Evolutionary conservation across 1,140 invertebrate genomes (phyloP).

Genomic region (Aricia agestis): DNA sequence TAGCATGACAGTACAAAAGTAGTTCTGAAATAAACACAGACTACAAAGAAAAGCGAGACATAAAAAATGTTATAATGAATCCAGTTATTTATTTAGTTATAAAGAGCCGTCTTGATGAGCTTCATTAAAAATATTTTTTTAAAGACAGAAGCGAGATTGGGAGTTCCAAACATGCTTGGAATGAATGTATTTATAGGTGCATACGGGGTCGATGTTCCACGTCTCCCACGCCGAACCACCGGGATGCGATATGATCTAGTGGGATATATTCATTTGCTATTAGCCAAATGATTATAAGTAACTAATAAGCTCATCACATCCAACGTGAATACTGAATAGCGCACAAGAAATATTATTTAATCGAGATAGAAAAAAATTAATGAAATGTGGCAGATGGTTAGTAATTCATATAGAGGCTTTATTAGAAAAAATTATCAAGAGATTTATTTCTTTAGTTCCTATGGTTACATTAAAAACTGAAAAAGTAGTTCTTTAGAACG

Average conservation of each 20-base stretch:
- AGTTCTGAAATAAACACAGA: neutral
- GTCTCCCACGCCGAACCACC: conserved; percentile 58
- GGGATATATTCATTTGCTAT: conserved; percentile 24
- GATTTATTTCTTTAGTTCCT: no score
- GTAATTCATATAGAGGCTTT: no score
- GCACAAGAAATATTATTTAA: no score
- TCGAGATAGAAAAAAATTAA: no score
- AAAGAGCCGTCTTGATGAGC: neutral
- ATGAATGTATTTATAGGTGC: conserved; percentile 69
- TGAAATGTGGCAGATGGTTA: neutral
- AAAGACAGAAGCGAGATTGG: conserved; percentile 33
- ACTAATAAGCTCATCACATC: neutral
- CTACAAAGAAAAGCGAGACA: neutral
- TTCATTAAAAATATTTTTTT: conserved; percentile 22
- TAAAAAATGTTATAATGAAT: conserved; percentile 1
- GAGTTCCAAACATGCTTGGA: conserved; percentile 52
- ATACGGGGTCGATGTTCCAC: conserved; percentile 66
- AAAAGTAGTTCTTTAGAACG: no score
- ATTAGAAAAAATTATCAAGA: no score
- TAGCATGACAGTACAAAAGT: conserved; percentile 27
- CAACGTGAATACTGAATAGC: neutral
- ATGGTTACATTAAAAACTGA: no score
- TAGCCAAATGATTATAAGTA: conserved; percentile 12
- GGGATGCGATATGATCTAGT: conserved; percentile 29
- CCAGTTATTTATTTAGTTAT: neutral